Evolutionary conservation across 1,140 invertebrate species (phyloP).

Genomic region (Phymastichus coffea): DNA sequence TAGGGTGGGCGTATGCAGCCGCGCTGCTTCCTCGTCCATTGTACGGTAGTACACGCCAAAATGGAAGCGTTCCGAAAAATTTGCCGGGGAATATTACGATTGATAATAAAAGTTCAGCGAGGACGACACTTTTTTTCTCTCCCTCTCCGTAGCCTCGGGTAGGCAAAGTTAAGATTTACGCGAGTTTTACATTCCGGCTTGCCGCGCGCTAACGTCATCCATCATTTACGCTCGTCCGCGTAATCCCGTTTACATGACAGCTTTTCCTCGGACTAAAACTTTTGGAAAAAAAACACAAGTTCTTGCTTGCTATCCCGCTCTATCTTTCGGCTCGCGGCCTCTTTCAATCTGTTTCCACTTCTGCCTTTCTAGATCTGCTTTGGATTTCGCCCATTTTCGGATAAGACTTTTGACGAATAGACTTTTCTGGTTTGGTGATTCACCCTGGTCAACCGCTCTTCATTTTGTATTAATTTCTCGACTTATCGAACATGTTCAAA

Average conservation of each 20-base stretch:
- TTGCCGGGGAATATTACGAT: slow-evolving; percentile 5
- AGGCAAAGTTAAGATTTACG: slow-evolving; percentile 45
- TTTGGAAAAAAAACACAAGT: slow-evolving; percentile 41
- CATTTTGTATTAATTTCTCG: too few relatives aligned
- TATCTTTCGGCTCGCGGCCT: background rate
- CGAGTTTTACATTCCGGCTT: slow-evolving; percentile 45
- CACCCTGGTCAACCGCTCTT: too few relatives aligned
- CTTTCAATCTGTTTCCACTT: slow-evolving; percentile 9
- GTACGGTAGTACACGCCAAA: too few relatives aligned
- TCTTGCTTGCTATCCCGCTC: slow-evolving; percentile 25
- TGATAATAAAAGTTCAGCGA: slow-evolving; percentile 6
- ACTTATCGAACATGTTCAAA: too few relatives aligned
- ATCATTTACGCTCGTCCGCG: slow-evolving; percentile 51
- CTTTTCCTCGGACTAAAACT: slow-evolving; percentile 41
- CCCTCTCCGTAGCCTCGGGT: background rate
- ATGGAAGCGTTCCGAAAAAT: too few relatives aligned
- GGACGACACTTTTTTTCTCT: background rate
- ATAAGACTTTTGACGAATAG: too few relatives aligned
- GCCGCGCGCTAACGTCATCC: slow-evolving; percentile 34
- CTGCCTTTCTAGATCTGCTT: background rate
- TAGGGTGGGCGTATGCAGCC: too few relatives aligned
- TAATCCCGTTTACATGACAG: slow-evolving; percentile 41
- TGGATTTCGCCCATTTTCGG: background rate
- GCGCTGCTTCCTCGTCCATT: too few relatives aligned
- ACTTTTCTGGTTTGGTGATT: too few relatives aligned